Base-by-base conservation (phyloP, 2,113 vertebrate genomes). In the Calcarius ornatus region DNA sequence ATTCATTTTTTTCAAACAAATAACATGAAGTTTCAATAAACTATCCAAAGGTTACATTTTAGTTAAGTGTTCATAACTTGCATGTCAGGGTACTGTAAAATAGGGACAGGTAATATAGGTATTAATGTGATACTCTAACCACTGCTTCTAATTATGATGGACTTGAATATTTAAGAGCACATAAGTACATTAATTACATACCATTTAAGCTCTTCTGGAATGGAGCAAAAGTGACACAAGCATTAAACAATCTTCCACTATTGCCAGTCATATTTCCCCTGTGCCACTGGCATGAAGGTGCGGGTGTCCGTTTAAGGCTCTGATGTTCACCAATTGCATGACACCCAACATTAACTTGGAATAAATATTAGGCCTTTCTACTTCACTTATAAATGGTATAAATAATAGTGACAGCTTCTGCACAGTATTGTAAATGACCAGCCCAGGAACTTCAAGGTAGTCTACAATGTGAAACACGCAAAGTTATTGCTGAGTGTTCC, bases 141-240 rank as follows among this genome's bases (percentile, higher is more conserved):
- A 70, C 48, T 77, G 73, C 51, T 92, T 88, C 88, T 93, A 94
- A 88, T 95, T 88, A 94, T 33, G 72, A 90, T 90, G 80, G 90
- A 77, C 69, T 77, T 59, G 42, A 45, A 64, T 92, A 86, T 75
- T 96, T 90, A 92, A 84, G 69, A 90, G 86, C 37, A 88, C 53
- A 42, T 94, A 70, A 88, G 56, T 54, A 57, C 81, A 78, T 84
- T 97, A 95, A 90, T 92, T 90, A 78, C 47, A 75, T 78, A 61
- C 43, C 61, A 83, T 88, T 64, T 83, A 69, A 82, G n/a, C 47
- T 81, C 9, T 92, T 78, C 53, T 86, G 81, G 54, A 95, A 80
- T 61, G 71, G 75, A 91, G 71, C 64, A 93, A 77, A 96, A 95
- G 38, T 65, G 82, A 77, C 88, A 92, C 0, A 8, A 84, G 93